Conservation (phyloP, 1,140 invertebrate species). For the Copidosoma floridanum region DNA sequence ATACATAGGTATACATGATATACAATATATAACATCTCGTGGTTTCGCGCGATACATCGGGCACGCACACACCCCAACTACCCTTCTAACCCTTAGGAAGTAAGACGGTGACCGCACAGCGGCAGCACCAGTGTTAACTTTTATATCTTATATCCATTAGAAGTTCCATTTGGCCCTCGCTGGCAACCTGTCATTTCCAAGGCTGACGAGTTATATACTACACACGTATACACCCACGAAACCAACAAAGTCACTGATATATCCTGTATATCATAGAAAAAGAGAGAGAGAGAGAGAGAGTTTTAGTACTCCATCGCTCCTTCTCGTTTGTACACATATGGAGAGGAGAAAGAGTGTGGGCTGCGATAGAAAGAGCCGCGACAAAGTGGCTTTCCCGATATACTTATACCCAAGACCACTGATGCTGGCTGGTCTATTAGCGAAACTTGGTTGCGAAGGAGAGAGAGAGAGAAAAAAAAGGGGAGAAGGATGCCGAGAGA, state of each 20-base stretch:
- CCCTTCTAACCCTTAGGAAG: no score
- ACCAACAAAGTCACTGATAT: constrained; percentile 38
- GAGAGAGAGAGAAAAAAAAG: neutral
- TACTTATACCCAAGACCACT: no score
- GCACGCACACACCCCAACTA: no score
- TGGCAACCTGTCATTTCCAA: constrained; percentile 39
- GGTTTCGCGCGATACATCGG: neutral
- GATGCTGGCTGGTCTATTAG: constrained; percentile 15
- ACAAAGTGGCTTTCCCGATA: constrained; percentile 31
- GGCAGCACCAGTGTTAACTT: constrained; percentile 35
- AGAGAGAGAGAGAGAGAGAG: constrained; percentile 24
- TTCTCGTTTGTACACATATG: no score
- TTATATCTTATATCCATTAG: constrained; percentile 51
- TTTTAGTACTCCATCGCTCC: no score
- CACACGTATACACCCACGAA: no score
- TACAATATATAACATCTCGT: no score
- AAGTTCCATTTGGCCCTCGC: constrained; percentile 42
- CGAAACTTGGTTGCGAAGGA: constrained; percentile 16
- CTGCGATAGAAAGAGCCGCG: neutral
- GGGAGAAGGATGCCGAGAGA: neutral
- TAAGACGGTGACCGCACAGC: no score
- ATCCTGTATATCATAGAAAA: constrained; percentile 22
- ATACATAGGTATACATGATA: no score
- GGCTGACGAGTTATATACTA: constrained; percentile 42
- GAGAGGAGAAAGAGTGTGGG: neutral